Base-by-base conservation (phyloP, 2,888 invertebrate genomes). In the Cacoxenus indagator region DNA sequence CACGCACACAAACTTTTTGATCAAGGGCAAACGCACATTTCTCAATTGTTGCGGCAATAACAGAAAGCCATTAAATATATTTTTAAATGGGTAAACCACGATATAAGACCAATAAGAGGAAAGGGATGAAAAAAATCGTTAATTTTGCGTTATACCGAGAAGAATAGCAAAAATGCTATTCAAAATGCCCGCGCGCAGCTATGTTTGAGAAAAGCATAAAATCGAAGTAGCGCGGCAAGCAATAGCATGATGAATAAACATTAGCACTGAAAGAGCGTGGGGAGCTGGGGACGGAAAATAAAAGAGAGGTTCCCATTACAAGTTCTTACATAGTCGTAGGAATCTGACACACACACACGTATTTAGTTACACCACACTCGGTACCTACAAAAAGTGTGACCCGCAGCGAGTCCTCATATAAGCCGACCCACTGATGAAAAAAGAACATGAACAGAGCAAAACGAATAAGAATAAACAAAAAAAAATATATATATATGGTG, bases 181-280 rank as follows among this genome's bases (percentile, higher is more conserved):
- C 76, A 80, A 80, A 80, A 81, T 81, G 83, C 79, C 81, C 83
- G 79, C 83, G 76, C 75, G 76, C 75, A 76, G 83, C 83, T 79
- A 75, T 73, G 29, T 6, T 26, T 22, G n/a, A n/a, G n/a, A n/a
- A n/a, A 74, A 69, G 59, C 73, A 75, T 67, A 66, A 69, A 64
- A 48, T 19, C n/a, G 19, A 31, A 54, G 9, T 55, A 55, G 59
- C 31, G 65, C 59, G 37, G 24, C 11, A 8, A 31, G 31, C 17
- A 17, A 26, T 11, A n/a, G 31, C 31, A 61, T 37, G 62, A 48
- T 43, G 48, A 72, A 68, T 11, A 5, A 51, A 5, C 37, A 8
- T 14, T 11, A 37, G 37, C 8, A 37, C n/a, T n/a, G 48, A 11
- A 19, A 48, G 24, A 70, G 65, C 37, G 65, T 1, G 14, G 67